These are phyloP conservation scores for Scyliorhinus canicula DNA, from an alignment of 2,797 vertebrate genomes.

Conservation along the genomic window DNA sequence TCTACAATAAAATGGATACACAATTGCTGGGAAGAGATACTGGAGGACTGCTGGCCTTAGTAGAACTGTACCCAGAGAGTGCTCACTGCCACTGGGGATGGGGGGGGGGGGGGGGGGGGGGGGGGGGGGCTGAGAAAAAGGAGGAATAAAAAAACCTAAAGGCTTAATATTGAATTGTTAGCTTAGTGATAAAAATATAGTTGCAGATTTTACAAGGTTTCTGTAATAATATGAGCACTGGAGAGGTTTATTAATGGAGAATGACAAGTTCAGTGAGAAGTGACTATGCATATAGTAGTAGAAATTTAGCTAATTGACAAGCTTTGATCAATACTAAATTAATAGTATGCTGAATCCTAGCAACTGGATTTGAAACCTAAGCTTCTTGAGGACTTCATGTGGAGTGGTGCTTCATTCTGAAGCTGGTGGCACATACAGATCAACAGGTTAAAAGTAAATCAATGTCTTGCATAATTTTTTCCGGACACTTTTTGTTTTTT, in stretches of 20 bases:
- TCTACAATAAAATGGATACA: neutral
- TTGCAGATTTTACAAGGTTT: neutral
- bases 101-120: no score
- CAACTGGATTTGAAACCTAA: neutral
- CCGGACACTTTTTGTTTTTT: neutral
- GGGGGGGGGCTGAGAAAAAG: no score
- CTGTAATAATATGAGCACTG: neutral
- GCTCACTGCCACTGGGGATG: neutral
- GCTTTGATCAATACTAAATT: constrained; percentile 5
- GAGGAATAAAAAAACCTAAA: neutral
- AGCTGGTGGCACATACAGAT: neutral
- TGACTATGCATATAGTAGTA: neutral
- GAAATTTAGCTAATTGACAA: neutral
- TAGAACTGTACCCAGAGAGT: neutral
- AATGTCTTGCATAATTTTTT: neutral
- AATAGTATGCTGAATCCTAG: constrained; percentile 7
- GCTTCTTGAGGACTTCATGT: neutral
- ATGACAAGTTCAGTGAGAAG: neutral
- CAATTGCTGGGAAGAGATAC: no score
- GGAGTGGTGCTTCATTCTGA: neutral
- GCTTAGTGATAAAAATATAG: neutral
- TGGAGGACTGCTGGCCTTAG: neutral
- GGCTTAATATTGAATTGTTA: neutral
- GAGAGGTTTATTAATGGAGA: neutral
- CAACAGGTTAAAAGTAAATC: neutral